Evolutionary conservation across 2,113 vertebrate genomes (phyloP).

Genomic region (Oncorhynchus mykiss): DNA sequence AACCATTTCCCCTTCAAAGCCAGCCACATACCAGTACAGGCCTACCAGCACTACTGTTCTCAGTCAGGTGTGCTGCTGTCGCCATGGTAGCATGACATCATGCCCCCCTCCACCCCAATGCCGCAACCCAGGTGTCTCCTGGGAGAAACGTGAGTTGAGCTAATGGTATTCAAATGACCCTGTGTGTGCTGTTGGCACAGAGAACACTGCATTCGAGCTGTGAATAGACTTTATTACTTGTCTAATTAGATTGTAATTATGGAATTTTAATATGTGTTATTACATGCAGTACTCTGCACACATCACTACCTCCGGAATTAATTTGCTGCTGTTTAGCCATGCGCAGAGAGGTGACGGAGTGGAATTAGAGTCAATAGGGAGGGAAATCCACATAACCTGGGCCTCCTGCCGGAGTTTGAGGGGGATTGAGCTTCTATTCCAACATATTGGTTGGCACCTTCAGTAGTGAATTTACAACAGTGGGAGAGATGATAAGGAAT

Average conservation of each 20-base stretch:
- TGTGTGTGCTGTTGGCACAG: constrained; percentile 33
- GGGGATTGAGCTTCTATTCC: background rate
- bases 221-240: constrained; percentile 52
- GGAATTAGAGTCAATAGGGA: constrained; percentile 45
- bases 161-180: constrained; percentile 6
- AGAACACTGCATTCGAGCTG: constrained; percentile 47
- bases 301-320: constrained; percentile 58
- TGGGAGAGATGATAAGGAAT: constrained; percentile 4
- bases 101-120: constrained; percentile 15
- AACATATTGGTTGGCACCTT: too few relatives aligned
- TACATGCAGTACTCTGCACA: constrained; percentile 59
- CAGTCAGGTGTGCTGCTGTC: constrained; percentile 47
- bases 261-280: constrained; percentile 64
- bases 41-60: constrained; percentile 8
- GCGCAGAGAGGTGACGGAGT: constrained; percentile 34
- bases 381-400: background rate
- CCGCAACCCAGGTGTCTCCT: constrained; percentile 15
- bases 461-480: constrained; percentile 23
- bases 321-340: constrained; percentile 55
- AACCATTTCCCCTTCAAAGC: too few relatives aligned
- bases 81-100: constrained; percentile 41
- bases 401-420: background rate
- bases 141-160: constrained; percentile 35
- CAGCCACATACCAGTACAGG: background rate
- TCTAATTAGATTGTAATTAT: constrained; percentile 66